A percentile compares a stretch with the other conserved stretches of the same genome.
These are phyloP conservation scores for Aphidius colemani DNA, from an alignment of 2,888 invertebrate genomes.

Conservation along the genomic window DNA sequence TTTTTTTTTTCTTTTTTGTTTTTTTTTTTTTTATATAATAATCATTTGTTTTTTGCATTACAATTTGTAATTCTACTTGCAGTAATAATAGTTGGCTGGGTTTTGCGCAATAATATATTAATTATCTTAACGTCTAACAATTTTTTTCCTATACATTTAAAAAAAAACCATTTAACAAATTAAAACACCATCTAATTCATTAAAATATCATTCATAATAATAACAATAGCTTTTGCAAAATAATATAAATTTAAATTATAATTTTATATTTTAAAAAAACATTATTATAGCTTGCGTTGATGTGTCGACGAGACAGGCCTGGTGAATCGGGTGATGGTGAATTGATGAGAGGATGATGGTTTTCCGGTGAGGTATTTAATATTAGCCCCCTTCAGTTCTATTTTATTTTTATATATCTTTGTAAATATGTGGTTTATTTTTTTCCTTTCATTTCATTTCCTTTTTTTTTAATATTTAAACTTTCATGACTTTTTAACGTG, in stretches of 20 bases:
- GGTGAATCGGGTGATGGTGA: constrained; percentile 46
- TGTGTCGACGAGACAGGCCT: constrained; percentile 54
- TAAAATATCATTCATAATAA: too few relatives aligned
- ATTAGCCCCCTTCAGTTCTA: background rate
- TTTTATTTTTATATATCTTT: background rate
- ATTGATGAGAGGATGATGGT: constrained; percentile 34
- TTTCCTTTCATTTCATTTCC: background rate
- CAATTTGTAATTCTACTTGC: too few relatives aligned
- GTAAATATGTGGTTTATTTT: background rate
- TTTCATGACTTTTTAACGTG: constrained; percentile 35
- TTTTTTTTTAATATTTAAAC: constrained; percentile 8
- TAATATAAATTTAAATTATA: too few relatives aligned
- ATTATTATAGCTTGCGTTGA: constrained; percentile 56
- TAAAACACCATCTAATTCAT: too few relatives aligned
- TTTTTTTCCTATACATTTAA: too few relatives aligned
- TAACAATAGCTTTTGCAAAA: too few relatives aligned
- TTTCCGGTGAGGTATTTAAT: constrained; percentile 33
- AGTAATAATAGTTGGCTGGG: too few relatives aligned
- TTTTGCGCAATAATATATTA: too few relatives aligned
- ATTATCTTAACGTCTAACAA: too few relatives aligned
- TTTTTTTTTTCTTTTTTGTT: background rate
- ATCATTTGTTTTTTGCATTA: too few relatives aligned
- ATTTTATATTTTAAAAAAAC: constrained; percentile 19
- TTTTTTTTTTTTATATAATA: background rate
- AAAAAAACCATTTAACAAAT: too few relatives aligned